Evolutionary conservation across 2,888 invertebrate genomes (phyloP).

Genomic region (Andrena hattorfiana): DNA sequence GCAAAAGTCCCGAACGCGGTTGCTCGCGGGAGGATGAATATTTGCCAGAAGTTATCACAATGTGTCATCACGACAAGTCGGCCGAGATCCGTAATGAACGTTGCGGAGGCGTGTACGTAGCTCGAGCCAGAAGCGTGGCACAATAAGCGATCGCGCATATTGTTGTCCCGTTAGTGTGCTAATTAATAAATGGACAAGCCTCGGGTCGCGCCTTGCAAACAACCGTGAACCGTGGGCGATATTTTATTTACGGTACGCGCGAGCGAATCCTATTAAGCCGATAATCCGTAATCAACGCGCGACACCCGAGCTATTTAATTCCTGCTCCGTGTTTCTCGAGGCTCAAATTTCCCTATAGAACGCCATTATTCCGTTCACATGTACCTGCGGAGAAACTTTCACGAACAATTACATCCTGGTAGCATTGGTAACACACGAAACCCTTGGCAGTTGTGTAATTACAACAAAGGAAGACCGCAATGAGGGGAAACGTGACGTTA

Average conservation of each 20-base stretch:
- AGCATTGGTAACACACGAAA: background rate
- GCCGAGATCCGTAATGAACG: conserved; percentile 70
- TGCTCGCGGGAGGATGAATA: conserved; percentile 58
- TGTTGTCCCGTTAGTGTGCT: conserved; percentile 30
- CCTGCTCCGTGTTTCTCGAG: background rate
- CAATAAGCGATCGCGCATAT: conserved; percentile 52
- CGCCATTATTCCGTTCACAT: background rate
- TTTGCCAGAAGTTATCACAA: conserved; percentile 74
- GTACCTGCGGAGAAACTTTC: background rate
- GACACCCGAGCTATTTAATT: background rate
- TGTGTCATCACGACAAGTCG: conserved; percentile 70
- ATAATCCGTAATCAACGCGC: conserved; percentile 19
- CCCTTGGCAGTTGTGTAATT: background rate
- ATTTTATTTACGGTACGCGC: conserved; percentile 9
- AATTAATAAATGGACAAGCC: conserved; percentile 46
- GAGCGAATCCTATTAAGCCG: background rate
- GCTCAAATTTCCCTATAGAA: background rate
- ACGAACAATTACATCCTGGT: background rate
- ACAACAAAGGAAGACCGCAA: background rate
- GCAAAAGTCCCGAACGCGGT: conserved; percentile 47
- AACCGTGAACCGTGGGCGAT: background rate
- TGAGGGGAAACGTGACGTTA: too few species aligned
- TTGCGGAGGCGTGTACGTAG: conserved; percentile 37
- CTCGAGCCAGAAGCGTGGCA: conserved; percentile 39
- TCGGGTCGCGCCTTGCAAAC: conserved; percentile 1